Evolutionary conservation across 2,113 vertebrate genomes (phyloP).

Genomic region (Syrrhaptes paradoxus): DNA sequence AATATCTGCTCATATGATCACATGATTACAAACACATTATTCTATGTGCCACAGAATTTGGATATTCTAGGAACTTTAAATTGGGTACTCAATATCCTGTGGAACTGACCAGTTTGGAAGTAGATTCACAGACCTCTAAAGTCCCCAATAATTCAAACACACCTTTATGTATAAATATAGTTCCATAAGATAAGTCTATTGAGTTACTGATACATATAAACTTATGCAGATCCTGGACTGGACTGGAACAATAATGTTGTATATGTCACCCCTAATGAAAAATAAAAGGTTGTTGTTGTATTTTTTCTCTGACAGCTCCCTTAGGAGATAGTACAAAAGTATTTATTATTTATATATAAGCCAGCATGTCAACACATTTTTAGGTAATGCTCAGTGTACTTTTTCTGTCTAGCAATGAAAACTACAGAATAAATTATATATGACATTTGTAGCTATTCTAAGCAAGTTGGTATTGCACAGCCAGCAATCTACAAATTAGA

Average conservation of each 20-base stretch:
- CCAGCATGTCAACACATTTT: conserved; percentile 70
- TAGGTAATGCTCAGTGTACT: conserved; percentile 49
- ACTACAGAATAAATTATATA: conserved; percentile 67
- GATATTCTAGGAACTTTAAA: neutral
- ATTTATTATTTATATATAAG: conserved; percentile 74
- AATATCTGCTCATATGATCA: neutral
- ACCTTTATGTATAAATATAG: neutral
- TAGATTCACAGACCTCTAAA: neutral
- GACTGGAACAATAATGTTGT: neutral
- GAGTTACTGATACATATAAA: neutral
- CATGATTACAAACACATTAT: neutral
- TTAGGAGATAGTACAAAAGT: conserved; percentile 63
- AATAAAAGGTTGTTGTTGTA: neutral
- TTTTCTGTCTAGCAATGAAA: conserved; percentile 66
- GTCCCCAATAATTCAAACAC: neutral
- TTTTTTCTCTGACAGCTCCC: conserved; percentile 62
- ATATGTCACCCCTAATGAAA: neutral
- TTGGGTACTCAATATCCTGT: neutral
- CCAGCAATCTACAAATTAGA: conserved; percentile 29
- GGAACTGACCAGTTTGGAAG: neutral
- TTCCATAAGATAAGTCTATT: neutral
- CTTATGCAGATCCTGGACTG: neutral
- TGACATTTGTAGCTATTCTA: conserved; percentile 65
- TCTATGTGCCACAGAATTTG: neutral
- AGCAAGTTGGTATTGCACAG: conserved; percentile 46